Evolutionary conservation across 2,888 invertebrate genomes (phyloP).

Genomic region (Plebejus melissa): DNA sequence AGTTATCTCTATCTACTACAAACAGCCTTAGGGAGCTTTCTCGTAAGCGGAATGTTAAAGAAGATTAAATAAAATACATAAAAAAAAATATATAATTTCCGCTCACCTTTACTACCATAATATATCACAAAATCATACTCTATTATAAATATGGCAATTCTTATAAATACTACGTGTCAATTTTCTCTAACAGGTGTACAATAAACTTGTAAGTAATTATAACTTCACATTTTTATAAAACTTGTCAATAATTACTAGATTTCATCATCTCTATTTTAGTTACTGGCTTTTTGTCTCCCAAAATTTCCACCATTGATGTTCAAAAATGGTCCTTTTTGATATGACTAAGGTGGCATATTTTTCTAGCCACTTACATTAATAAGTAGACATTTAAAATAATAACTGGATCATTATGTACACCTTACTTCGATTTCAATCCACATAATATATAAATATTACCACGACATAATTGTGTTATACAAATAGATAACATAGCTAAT

Average conservation of each 20-base stretch:
- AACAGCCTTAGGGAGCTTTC: conserved; percentile 20
- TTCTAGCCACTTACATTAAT: not conserved
- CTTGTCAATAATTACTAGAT: not conserved
- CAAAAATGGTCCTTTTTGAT: not conserved
- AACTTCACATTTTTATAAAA: not conserved
- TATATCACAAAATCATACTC: conserved; percentile 15
- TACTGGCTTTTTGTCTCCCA: not conserved
- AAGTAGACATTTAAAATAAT: conserved; percentile 4
- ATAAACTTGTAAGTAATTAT: not conserved
- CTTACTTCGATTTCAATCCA: not conserved
- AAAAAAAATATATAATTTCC: not conserved
- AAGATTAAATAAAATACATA: not conserved
- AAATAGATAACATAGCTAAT: conserved; percentile 29
- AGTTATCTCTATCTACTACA: conserved; percentile 18
- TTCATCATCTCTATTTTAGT: not conserved
- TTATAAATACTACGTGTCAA: conserved; percentile 34
- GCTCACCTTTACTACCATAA: not conserved
- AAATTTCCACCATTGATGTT: not conserved
- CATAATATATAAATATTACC: not conserved
- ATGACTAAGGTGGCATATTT: not conserved
- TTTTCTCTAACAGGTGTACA: conserved; percentile 28
- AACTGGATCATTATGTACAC: not conserved
- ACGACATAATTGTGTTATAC: not conserved
- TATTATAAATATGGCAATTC: conserved; percentile 20
- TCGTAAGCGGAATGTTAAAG: conserved; percentile 11